These are phyloP conservation scores for Megamerina dolium DNA, from an alignment of 2,888 invertebrate genomes.

Conservation along the genomic window DNA sequence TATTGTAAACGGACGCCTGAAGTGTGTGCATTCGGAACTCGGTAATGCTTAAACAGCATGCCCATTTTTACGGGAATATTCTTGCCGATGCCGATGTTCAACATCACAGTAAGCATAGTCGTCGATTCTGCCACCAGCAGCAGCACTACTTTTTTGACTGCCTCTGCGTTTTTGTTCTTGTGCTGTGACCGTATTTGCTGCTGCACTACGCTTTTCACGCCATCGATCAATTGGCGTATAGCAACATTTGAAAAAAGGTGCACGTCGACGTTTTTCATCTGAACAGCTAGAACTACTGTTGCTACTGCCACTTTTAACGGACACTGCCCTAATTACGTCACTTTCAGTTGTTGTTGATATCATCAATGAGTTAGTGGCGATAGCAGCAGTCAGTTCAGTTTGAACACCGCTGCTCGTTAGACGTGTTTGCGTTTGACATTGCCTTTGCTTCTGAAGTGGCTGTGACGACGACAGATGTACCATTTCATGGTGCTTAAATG, in stretches of 20 bases:
- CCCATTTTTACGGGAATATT: slow-evolving; percentile 21
- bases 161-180: slow-evolving; percentile 15
- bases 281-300: slow-evolving; percentile 26
- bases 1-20: too few species aligned
- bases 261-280: slow-evolving; percentile 30
- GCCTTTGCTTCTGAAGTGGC: slow-evolving; percentile 3
- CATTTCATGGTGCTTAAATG: slow-evolving; percentile 8
- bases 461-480: slow-evolving; percentile 3
- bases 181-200: slow-evolving; percentile 9
- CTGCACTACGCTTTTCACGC: slow-evolving; percentile 36
- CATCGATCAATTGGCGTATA: slow-evolving; percentile 48
- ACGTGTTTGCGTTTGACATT: slow-evolving; percentile 27
- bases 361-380: slow-evolving; percentile 29
- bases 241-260: slow-evolving; percentile 47
- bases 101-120: neutral
- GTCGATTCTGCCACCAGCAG: slow-evolving; percentile 8
- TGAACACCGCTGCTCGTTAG: slow-evolving; percentile 45
- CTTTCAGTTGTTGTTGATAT: slow-evolving; percentile 22
- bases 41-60: slow-evolving; percentile 29
- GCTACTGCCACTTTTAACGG: slow-evolving; percentile 25
- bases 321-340: slow-evolving; percentile 12
- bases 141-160: slow-evolving; percentile 19
- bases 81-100: slow-evolving; percentile 5
- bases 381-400: slow-evolving; percentile 40
- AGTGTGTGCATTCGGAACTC: too few species aligned